phyloP scores from a whole-genome alignment of 2,888 invertebrate genomes.

The Leucozona laternaria region DNA sequence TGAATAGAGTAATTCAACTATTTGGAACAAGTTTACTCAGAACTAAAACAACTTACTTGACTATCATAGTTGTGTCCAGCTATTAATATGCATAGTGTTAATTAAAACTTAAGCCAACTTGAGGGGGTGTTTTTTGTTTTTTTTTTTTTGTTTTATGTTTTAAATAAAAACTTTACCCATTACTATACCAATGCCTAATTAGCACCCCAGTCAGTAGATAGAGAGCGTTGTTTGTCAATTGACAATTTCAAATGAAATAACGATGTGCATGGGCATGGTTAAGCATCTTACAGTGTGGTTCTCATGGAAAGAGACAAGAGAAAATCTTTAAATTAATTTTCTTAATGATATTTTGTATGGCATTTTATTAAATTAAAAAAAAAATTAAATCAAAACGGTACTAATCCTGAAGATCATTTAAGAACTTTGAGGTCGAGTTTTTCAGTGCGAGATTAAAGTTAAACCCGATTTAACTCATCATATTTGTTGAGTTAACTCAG shows the following conservation, averaged over 20 bases:
- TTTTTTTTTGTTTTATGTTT: not conserved
- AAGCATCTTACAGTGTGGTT: not conserved
- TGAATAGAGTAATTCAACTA: constrained; percentile 19
- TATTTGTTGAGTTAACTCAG: too few species aligned
- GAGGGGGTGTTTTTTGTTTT: not conserved
- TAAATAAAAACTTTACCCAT: constrained; percentile 60
- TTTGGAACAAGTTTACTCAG: constrained; percentile 4
- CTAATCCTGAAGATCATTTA: too few species aligned
- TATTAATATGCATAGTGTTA: constrained; percentile 31
- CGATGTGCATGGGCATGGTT: not conserved
- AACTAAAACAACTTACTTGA: constrained; percentile 33
- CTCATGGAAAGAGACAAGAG: not conserved
- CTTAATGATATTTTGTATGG: not conserved
- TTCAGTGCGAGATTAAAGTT: too few species aligned
- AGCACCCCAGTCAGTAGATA: constrained; percentile 1
- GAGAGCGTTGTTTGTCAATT: constrained; percentile 12
- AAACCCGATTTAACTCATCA: too few species aligned
- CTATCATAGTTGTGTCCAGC: constrained; percentile 48
- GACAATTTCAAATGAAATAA: constrained; percentile 48
- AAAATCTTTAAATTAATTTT: not conserved
- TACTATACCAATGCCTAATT: constrained; percentile 63
- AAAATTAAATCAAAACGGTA: too few species aligned
- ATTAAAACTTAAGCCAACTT: constrained; percentile 53
- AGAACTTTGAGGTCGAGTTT: too few species aligned
- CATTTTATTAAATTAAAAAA: too few species aligned